Conservation (phyloP, 2,888 invertebrate genomes). For the Caenorhabditis imperialis region DNA sequence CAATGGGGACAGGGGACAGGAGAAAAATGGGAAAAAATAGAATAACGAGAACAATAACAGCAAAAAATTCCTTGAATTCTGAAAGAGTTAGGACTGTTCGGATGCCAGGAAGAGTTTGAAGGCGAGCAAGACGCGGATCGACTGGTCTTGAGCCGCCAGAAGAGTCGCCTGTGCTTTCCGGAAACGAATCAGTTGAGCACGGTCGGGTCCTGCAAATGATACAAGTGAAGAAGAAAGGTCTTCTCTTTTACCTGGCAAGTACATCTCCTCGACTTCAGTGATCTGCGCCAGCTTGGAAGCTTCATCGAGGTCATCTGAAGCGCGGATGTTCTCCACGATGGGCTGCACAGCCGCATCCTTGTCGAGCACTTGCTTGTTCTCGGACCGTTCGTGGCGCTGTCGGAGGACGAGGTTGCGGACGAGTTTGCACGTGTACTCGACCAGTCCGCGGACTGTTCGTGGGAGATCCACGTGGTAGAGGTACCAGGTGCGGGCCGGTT, state of each 20-base stretch:
- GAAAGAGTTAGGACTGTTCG: background rate
- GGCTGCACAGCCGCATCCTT: constrained; percentile 79
- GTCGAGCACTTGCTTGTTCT: constrained; percentile 78
- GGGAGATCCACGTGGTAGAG: constrained; percentile 86
- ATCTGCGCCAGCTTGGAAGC: constrained; percentile 61
- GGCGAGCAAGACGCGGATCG: constrained; percentile 60
- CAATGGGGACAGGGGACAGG: background rate
- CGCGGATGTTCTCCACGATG: constrained; percentile 74
- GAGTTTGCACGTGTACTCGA: constrained; percentile 78
- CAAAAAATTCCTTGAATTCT: background rate
- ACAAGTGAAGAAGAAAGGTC: no score
- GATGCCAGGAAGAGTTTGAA: constrained; percentile 60
- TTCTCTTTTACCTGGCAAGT: constrained; percentile 68
- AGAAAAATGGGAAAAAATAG: background rate
- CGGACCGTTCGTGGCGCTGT: constrained; percentile 77
- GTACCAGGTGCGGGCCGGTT: constrained; percentile 87
- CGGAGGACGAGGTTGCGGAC: constrained; percentile 78
- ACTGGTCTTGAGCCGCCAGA: constrained; percentile 62
- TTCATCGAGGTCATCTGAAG: constrained; percentile 63
- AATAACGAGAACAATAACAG: background rate
- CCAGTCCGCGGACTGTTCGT: constrained; percentile 80
- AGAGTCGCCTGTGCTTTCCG: constrained; percentile 56
- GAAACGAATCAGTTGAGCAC: constrained; percentile 51
- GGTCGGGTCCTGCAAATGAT: constrained; percentile 47
- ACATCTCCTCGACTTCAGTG: constrained; percentile 69